Evolutionary conservation across 2,113 vertebrate genomes (phyloP).

Genomic region (Ondatra zibethicus): DNA sequence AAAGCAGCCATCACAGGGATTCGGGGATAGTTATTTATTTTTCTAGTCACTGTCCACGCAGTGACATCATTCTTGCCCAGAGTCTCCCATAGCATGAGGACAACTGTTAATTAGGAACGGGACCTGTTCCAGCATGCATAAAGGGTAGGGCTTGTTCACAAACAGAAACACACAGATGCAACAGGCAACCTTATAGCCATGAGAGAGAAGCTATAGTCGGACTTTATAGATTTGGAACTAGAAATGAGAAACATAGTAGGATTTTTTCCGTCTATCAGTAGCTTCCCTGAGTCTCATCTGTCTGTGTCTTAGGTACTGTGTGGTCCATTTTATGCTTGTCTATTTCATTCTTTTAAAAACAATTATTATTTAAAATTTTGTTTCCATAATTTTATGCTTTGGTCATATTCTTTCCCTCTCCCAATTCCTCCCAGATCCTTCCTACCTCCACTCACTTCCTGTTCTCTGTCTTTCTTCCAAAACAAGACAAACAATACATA

Average conservation of each 20-base stretch:
- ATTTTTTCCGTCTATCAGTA: background rate
- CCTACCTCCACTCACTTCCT: background rate
- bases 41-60: background rate
- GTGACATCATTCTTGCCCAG: background rate
- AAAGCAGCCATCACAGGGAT: background rate
- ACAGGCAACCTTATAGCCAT: background rate
- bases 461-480: background rate
- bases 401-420: background rate
- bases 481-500: background rate
- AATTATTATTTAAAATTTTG: background rate
- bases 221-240: background rate
- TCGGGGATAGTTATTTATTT: background rate
- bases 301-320: background rate
- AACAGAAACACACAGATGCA: background rate
- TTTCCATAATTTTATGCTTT: background rate
- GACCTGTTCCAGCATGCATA: background rate
- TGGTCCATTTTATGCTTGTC: background rate
- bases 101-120: background rate
- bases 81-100: background rate
- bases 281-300: background rate
- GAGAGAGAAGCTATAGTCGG: background rate
- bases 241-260: background rate
- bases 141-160: background rate
- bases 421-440: no score
- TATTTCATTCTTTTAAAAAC: background rate